Evolutionary conservation across 1,140 invertebrate genomes (phyloP).

Genomic region (Dysdera silvatica): DNA sequence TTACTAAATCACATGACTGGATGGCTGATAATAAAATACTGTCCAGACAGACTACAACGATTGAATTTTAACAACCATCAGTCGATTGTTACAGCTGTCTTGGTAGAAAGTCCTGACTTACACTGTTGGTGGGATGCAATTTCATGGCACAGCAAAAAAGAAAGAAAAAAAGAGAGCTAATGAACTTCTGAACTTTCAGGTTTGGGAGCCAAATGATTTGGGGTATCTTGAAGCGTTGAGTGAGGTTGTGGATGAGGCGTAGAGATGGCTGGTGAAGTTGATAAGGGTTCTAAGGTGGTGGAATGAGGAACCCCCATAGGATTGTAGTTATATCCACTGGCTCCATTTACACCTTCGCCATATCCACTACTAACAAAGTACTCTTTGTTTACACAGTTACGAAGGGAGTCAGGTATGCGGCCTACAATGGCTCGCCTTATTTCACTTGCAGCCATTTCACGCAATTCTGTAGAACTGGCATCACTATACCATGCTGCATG

Average conservation of each 20-base stretch:
- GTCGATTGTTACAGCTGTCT: constrained; percentile 3
- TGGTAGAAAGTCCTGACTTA: constrained; percentile 13
- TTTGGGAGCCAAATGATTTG: constrained; percentile 41
- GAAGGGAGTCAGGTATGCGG: constrained; percentile 89
- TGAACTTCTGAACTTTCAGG: constrained; percentile 43
- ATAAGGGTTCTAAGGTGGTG: constrained; percentile 40
- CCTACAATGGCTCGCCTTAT: constrained; percentile 94
- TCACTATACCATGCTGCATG: constrained; percentile 99
- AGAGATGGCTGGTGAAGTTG: constrained; percentile 35
- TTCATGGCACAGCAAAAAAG: constrained; percentile 23
- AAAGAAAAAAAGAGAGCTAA: constrained; percentile 29
- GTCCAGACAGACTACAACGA: constrained; percentile 10
- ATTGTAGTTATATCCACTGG: constrained; percentile 34
- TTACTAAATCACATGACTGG: constrained; percentile 16
- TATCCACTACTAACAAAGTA: constrained; percentile 55
- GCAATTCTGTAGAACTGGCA: constrained; percentile 87
- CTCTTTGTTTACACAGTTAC: constrained; percentile 98
- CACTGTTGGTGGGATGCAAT: constrained; percentile 20
- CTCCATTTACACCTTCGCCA: constrained; percentile 23
- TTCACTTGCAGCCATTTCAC: constrained; percentile 97
- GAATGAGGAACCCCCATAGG: constrained; percentile 42
- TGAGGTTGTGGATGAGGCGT: constrained; percentile 35
- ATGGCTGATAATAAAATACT: constrained; percentile 21
- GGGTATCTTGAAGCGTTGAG: constrained; percentile 38
- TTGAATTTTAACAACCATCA: constrained; percentile 3